A percentile compares a stretch with the other conserved stretches of the same genome.
phyloP scores from a whole-genome alignment of 2,113 vertebrate genomes.

The Gopherus flavomarginatus region DNA sequence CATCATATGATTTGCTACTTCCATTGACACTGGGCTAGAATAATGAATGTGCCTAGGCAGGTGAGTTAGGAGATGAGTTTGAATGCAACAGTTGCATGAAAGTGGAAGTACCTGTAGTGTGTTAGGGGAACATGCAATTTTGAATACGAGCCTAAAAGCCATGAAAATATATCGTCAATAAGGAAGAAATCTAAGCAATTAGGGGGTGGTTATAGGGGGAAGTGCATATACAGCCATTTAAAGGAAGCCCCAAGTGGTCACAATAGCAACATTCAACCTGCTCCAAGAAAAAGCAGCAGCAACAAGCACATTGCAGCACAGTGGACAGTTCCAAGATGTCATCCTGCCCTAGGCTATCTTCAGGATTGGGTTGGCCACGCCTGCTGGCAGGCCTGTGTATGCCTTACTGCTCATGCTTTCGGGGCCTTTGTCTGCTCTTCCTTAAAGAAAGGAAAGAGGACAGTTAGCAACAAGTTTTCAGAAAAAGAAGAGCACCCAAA shows the following conservation, averaged over 20 bases:
- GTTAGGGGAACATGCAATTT: background rate
- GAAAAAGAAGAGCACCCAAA: background rate
- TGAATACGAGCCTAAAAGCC: background rate
- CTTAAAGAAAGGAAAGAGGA: background rate
- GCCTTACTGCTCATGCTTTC: background rate
- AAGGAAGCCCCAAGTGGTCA: background rate
- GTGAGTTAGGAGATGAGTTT: background rate
- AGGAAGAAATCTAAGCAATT: background rate
- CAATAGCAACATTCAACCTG: background rate
- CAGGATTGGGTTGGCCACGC: background rate
- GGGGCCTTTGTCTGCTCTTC: background rate
- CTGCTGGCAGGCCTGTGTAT: background rate
- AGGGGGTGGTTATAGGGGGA: background rate
- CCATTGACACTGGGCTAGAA: background rate
- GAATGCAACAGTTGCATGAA: background rate
- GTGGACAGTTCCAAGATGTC: too few species aligned
- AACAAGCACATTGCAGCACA: background rate
- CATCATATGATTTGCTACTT: rapidly evolving
- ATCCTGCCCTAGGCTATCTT: background rate
- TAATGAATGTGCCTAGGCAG: rapidly evolving
- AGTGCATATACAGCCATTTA: background rate
- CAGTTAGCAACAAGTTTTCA: background rate
- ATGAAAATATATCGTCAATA: background rate
- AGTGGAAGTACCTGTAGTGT: background rate
- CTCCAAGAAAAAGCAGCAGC: background rate